These are phyloP conservation scores for Leptosomus discolor DNA, from an alignment of 2,113 vertebrate genomes.

Conservation along the genomic window DNA sequence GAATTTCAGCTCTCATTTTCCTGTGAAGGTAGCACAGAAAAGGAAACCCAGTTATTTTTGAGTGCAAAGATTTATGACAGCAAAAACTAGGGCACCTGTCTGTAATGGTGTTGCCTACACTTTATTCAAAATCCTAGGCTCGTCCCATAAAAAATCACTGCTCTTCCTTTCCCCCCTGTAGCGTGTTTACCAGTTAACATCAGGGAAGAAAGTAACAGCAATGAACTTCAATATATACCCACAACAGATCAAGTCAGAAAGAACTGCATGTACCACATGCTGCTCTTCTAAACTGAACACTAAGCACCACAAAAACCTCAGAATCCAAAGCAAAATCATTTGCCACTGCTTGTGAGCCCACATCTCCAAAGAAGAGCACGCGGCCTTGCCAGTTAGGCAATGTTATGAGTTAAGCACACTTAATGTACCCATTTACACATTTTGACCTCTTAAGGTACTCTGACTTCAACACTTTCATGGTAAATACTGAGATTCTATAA, in stretches of 20 bases:
- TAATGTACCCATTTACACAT: background rate
- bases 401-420: background rate
- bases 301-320: background rate
- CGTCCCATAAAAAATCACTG: background rate
- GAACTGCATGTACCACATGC: background rate
- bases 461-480: background rate
- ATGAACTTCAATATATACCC: background rate
- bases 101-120: background rate
- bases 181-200: background rate
- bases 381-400: background rate
- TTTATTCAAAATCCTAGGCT: background rate
- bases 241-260: background rate
- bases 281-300: background rate
- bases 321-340: background rate
- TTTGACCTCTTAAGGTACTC: background rate
- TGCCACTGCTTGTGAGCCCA: background rate
- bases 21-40: background rate
- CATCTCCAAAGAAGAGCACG: background rate
- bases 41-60: background rate
- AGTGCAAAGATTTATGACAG: background rate
- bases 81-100: constrained; percentile 2
- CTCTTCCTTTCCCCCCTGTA: background rate
- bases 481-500: background rate
- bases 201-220: background rate
- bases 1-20: background rate